Evolutionary conservation across 2,888 invertebrate genomes (phyloP).

Genomic region (Congeria kusceri): DNA sequence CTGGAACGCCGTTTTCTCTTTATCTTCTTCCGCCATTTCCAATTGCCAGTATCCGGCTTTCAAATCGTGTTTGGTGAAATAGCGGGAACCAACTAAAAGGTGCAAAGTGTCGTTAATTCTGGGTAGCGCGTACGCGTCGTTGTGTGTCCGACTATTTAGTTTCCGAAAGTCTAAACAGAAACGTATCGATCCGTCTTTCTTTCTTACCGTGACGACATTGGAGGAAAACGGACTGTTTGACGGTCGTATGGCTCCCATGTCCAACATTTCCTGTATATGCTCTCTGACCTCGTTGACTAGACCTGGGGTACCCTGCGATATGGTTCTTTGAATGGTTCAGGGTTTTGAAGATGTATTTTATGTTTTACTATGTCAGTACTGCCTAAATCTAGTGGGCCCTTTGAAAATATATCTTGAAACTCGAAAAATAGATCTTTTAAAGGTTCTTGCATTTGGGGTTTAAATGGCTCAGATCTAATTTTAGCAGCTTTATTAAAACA

Average conservation of each 20-base stretch:
- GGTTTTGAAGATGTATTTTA: neutral
- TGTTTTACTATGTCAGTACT: constrained; percentile 1
- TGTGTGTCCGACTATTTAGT: neutral
- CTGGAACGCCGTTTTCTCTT: constrained; percentile 10
- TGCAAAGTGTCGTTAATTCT: constrained; percentile 8
- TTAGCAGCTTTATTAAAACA: neutral
- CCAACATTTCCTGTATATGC: neutral
- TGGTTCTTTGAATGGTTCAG: constrained; percentile 2
- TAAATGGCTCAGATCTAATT: neutral
- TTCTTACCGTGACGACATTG: neutral
- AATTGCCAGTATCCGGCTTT: constrained; percentile 10
- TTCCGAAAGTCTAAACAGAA: constrained; percentile 5
- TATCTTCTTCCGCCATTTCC: constrained; percentile 5
- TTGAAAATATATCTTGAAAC: constrained; percentile 8
- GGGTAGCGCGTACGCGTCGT: neutral
- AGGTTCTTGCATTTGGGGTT: neutral
- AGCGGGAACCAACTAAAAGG: neutral
- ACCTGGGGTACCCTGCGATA: neutral
- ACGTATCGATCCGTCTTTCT: neutral
- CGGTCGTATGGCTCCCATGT: neutral
- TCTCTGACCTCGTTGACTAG: neutral
- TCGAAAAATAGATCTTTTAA: neutral
- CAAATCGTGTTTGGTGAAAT: neutral
- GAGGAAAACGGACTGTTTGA: neutral
- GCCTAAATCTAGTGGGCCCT: neutral